These are phyloP conservation scores for Strigamia transsilvanica DNA, from an alignment of 2,888 invertebrate genomes.

Conservation along the genomic window DNA sequence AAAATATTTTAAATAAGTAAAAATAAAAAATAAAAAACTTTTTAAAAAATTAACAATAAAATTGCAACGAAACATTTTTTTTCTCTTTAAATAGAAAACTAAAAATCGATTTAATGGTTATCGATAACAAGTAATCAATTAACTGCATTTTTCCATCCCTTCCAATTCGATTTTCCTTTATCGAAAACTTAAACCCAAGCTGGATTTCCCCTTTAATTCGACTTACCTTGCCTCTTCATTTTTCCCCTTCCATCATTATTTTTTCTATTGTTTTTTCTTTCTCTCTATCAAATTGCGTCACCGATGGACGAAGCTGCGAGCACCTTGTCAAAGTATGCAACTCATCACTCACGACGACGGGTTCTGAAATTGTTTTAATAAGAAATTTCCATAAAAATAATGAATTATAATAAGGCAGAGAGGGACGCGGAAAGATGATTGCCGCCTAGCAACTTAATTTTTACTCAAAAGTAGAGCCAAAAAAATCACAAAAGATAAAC, in stretches of 20 bases:
- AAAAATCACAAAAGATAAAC: neutral
- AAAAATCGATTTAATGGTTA: neutral
- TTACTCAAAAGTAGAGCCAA: conserved; percentile 46
- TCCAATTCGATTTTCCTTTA: conserved; percentile 10
- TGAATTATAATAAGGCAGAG: conserved; percentile 52
- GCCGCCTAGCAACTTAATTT: conserved; percentile 51
- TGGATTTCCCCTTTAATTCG: conserved; percentile 11
- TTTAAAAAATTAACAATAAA: too few species aligned
- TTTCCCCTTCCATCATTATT: neutral
- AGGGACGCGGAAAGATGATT: conserved; percentile 1
- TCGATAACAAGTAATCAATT: neutral
- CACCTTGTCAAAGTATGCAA: conserved; percentile 44
- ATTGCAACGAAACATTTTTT: neutral
- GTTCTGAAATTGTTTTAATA: conserved; percentile 53
- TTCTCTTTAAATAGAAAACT: neutral
- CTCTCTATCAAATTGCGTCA: conserved; percentile 28
- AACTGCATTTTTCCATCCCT: neutral
- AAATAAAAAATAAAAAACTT: neutral
- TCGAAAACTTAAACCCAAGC: neutral
- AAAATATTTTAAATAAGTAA: too few species aligned
- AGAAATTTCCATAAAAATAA: conserved; percentile 54
- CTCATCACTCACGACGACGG: conserved; percentile 48
- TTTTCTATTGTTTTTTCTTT: neutral
- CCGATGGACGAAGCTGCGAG: conserved; percentile 1
- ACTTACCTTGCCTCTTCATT: conserved; percentile 17